These are phyloP conservation scores for Onychostoma macrolepis DNA, from an alignment of 2,113 vertebrate genomes.

Conservation along the genomic window DNA sequence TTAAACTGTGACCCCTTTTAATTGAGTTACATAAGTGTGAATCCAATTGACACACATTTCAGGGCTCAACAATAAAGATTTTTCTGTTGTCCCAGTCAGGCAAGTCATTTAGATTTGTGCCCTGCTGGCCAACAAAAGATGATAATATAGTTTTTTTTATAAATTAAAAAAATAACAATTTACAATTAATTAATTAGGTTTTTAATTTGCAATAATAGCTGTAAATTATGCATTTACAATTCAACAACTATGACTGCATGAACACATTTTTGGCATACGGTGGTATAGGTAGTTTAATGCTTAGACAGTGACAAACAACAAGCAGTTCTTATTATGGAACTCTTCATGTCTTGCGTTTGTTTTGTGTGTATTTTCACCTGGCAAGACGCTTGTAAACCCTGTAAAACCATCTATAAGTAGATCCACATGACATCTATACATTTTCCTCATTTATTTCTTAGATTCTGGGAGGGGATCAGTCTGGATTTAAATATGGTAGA, in stretches of 20 bases:
- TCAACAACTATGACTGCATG: not conserved
- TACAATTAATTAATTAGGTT: not conserved
- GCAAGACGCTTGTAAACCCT: not conserved
- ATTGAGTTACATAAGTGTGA: not conserved
- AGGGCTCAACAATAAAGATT: constrained; percentile 1
- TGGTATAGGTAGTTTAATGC: too few species aligned
- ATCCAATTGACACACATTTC: constrained; percentile 8
- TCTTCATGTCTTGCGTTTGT: not conserved
- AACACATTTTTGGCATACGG: too few species aligned
- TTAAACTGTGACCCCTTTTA: not conserved
- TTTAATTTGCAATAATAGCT: not conserved
- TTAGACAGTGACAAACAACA: not conserved
- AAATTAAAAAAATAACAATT: too few species aligned
- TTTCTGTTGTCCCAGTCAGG: not conserved
- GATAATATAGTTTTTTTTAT: not conserved
- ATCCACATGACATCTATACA: not conserved
- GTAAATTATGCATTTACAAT: not conserved
- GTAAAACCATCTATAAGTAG: not conserved
- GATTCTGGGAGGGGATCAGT: not conserved
- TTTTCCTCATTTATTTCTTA: not conserved
- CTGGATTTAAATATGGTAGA: not conserved
- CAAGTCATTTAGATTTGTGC: not conserved
- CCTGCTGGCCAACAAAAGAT: not conserved
- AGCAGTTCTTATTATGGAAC: too few species aligned
- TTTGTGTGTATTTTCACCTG: not conserved